These are phyloP conservation scores for Dicrostonyx torquatus DNA, from an alignment of 2,797 vertebrate genomes.

Conservation along the genomic window DNA sequence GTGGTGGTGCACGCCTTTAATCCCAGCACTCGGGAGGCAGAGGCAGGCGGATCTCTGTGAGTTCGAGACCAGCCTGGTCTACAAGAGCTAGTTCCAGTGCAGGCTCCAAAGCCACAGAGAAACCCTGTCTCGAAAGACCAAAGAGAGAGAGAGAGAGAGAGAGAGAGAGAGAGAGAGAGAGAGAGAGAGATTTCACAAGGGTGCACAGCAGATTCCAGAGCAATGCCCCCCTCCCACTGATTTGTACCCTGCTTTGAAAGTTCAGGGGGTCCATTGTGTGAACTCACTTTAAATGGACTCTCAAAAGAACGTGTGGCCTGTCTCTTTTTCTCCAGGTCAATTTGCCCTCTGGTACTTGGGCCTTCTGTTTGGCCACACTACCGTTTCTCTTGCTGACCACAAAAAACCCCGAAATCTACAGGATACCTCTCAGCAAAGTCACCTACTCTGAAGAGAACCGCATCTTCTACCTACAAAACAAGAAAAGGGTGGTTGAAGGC, in stretches of 20 bases:
- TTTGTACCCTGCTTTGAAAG: background rate
- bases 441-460: slow-evolving; percentile 95
- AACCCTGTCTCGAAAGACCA: no score
- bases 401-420: slow-evolving; percentile 89
- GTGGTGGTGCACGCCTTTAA: no score
- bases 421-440: slow-evolving; percentile 92
- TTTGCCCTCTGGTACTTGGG: slow-evolving; percentile 94
- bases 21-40: no score
- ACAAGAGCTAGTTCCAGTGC: no score
- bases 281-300: background rate
- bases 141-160: no score
- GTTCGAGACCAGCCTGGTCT: no score
- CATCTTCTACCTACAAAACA: slow-evolving; percentile 85
- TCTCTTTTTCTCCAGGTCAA: slow-evolving; percentile 88
- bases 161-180: no score
- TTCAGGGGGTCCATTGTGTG: background rate
- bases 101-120: no score
- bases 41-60: no score
- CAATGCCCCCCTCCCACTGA: accelerated
- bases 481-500: slow-evolving; percentile 61
- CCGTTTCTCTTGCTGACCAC: slow-evolving; percentile 94
- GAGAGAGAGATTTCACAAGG: background rate
- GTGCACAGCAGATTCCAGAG: background rate
- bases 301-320: background rate
- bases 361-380: slow-evolving; percentile 95